A percentile compares a stretch with the other conserved stretches of the same genome.
These are phyloP conservation scores for Brachymystax lenok DNA, from an alignment of 2,797 vertebrate genomes.

Conservation along the genomic window DNA sequence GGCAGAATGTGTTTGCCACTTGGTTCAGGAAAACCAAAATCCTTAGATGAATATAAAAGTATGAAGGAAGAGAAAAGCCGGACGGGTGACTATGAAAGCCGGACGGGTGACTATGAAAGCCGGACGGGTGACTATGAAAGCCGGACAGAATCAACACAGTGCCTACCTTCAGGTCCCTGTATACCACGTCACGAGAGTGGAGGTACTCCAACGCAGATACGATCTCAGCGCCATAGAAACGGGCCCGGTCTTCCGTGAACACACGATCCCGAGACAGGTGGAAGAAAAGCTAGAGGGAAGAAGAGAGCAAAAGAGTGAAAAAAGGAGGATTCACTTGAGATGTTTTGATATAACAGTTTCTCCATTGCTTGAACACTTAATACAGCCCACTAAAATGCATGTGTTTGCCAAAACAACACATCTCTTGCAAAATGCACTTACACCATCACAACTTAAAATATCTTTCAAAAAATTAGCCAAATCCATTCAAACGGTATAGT, in stretches of 20 bases:
- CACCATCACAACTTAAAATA: not conserved
- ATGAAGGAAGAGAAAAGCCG: too few species aligned
- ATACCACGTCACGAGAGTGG: conserved; percentile 87
- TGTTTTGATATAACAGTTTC: not conserved
- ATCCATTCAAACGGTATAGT: too few species aligned
- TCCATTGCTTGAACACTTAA: not conserved
- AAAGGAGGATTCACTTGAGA: not conserved
- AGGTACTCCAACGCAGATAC: conserved; percentile 88
- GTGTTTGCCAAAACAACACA: not conserved
- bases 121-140: too few species aligned
- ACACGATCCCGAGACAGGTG: conserved; percentile 87
- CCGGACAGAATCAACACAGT: not conserved
- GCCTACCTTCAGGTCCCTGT: conserved; percentile 87
- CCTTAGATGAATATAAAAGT: too few species aligned
- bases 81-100: too few species aligned
- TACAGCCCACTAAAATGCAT: not conserved
- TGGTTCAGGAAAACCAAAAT: too few species aligned
- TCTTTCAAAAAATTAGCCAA: not conserved
- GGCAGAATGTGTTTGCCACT: too few species aligned
- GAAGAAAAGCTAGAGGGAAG: conserved; percentile 79
- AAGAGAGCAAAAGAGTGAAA: not conserved
- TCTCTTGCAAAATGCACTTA: not conserved
- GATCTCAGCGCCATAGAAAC: conserved; percentile 87
- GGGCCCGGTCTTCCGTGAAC: conserved; percentile 87
- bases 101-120: too few species aligned